These are phyloP conservation scores for Nixonia krombeini DNA, from an alignment of 1,140 invertebrate genomes.

Conservation along the genomic window DNA sequence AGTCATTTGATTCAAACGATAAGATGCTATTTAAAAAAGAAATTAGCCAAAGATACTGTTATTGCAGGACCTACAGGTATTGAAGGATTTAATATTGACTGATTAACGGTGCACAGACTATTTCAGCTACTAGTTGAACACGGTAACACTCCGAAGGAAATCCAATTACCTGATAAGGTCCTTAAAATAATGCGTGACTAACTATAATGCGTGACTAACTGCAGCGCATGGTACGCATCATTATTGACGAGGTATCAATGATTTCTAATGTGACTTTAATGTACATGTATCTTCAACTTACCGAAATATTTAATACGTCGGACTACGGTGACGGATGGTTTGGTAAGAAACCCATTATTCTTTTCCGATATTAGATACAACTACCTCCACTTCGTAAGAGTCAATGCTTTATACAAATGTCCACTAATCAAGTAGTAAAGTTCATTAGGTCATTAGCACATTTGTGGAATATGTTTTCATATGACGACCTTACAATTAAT, in stretches of 20 bases:
- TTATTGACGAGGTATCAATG: conserved; percentile 54
- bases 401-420: conserved; percentile 25
- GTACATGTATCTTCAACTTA: conserved; percentile 28
- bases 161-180: conserved; percentile 33
- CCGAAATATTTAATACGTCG: conserved; percentile 37
- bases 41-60: too few relatives aligned
- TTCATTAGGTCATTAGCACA: conserved; percentile 26
- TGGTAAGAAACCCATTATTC: conserved; percentile 29
- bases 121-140: conserved; percentile 50
- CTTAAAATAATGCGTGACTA: too few relatives aligned
- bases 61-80: too few relatives aligned
- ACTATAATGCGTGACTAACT: conserved; percentile 37
- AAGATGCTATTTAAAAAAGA: conserved; percentile 20
- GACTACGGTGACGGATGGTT: conserved; percentile 41
- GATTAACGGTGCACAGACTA: conserved; percentile 43
- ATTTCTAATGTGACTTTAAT: conserved; percentile 42
- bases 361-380: conserved; percentile 53
- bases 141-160: conserved; percentile 36
- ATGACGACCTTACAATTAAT: conserved; percentile 45
- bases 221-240: conserved; percentile 44
- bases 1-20: conserved; percentile 44
- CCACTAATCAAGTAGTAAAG: conserved; percentile 20
- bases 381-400: conserved; percentile 46
- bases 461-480: conserved; percentile 36
- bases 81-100: conserved; percentile 39